These are phyloP conservation scores for Pseudococcus viburni DNA, from an alignment of 2,888 invertebrate species.

Conservation along the genomic window DNA sequence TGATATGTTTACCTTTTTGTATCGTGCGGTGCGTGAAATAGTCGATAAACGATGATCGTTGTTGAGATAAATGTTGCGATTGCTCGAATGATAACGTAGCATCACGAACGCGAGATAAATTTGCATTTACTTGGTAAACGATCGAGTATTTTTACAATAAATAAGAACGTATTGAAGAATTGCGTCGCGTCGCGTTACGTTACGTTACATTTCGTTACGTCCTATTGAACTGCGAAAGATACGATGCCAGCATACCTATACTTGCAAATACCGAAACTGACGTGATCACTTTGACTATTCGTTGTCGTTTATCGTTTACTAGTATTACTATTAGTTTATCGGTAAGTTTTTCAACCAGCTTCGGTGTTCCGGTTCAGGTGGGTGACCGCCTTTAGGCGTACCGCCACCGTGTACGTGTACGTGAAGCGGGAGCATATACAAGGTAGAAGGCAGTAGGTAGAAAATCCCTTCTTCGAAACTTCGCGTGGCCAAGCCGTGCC, in stretches of 20 bases:
- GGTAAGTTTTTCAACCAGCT: neutral
- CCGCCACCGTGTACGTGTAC: neutral
- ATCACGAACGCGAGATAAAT: conserved; percentile 2
- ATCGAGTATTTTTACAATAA: neutral
- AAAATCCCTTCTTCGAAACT: conserved; percentile 55
- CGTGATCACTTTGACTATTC: neutral
- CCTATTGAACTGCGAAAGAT: neutral
- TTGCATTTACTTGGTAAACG: neutral
- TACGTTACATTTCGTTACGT: too few relatives aligned
- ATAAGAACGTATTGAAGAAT: too few relatives aligned
- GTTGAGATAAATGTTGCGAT: conserved; percentile 33
- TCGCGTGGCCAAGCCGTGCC: conserved; percentile 61
- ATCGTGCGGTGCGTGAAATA: conserved; percentile 51
- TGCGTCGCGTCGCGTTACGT: too few relatives aligned
- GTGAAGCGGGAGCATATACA: too few relatives aligned
- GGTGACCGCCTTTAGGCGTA: conserved; percentile 51
- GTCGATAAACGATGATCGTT: conserved; percentile 53
- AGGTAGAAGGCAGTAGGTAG: neutral
- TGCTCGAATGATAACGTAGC: conserved; percentile 49
- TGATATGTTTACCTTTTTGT: conserved; percentile 30
- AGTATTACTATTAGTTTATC: too few relatives aligned
- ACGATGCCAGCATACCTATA: neutral
- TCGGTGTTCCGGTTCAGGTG: neutral
- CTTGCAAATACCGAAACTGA: conserved; percentile 3
- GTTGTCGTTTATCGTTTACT: too few relatives aligned